These are phyloP conservation scores for Hyaena hyaena DNA, from an alignment of 2,113 vertebrate species.

Conservation along the genomic window DNA sequence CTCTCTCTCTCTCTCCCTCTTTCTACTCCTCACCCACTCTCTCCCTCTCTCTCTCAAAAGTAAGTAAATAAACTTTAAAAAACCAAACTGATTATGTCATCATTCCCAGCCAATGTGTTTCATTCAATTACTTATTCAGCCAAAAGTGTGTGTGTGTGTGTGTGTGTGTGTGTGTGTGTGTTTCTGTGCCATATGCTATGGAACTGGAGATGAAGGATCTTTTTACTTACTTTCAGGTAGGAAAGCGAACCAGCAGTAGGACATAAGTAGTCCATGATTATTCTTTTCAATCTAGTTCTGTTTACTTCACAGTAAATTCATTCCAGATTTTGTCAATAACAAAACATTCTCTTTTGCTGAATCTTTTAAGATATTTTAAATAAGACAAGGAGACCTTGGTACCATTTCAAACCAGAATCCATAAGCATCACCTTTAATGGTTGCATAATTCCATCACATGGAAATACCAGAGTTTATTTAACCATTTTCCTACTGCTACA, in stretches of 20 bases:
- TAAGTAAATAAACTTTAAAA: too few species aligned
- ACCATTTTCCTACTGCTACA: background rate
- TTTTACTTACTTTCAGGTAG: background rate
- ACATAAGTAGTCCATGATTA: background rate
- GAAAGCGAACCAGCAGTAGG: background rate
- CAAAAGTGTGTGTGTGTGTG: background rate
- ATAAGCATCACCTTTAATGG: background rate
- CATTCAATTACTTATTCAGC: background rate
- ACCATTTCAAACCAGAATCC: background rate
- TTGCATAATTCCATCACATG: background rate
- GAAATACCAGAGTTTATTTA: background rate
- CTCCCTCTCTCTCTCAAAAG: too few species aligned
- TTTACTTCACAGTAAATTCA: background rate
- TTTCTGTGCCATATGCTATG: too few species aligned
- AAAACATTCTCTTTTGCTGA: background rate
- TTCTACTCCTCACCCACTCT: too few species aligned
- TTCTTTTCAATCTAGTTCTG: background rate
- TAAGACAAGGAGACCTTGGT: background rate
- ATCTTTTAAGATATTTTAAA: background rate
- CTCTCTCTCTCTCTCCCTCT: too few species aligned
- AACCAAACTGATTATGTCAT: background rate
- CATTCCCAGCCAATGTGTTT: background rate
- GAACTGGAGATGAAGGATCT: conserved; percentile 4
- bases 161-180: background rate
- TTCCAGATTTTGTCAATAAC: background rate